phyloP scores from a whole-genome alignment of 2,888 invertebrate genomes.

The Nomada ferruginata region DNA sequence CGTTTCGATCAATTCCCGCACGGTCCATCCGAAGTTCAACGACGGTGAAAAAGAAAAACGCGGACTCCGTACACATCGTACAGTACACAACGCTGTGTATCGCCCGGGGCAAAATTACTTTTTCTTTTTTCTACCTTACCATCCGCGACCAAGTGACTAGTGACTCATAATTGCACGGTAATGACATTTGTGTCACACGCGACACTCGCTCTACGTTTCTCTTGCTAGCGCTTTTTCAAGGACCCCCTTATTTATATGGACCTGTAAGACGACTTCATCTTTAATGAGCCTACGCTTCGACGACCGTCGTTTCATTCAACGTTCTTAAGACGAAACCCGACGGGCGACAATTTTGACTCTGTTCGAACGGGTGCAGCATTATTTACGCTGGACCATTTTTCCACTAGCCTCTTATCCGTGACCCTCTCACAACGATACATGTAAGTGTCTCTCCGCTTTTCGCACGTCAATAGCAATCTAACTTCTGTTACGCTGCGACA shows the following conservation, averaged over 20 bases:
- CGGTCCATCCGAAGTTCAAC: neutral
- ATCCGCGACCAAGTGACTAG: slow-evolving; percentile 31
- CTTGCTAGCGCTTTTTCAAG: slow-evolving; percentile 61
- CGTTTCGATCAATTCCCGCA: neutral
- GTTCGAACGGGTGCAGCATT: slow-evolving; percentile 7
- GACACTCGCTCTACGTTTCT: slow-evolving; percentile 55
- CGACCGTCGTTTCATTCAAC: slow-evolving; percentile 22
- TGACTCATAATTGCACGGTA: slow-evolving; percentile 72
- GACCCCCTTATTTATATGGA: slow-evolving; percentile 51
- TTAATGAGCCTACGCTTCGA: slow-evolving; percentile 18
- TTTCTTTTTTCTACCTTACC: slow-evolving; percentile 44
- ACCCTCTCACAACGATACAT: slow-evolving; percentile 22
- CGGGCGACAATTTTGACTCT: neutral
- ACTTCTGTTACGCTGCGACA: slow-evolving; percentile 9
- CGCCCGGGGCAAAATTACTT: neutral
- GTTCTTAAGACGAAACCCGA: neutral
- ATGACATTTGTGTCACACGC: slow-evolving; percentile 71
- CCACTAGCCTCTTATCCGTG: slow-evolving; percentile 1
- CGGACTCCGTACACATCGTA: neutral
- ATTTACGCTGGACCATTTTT: slow-evolving; percentile 37
- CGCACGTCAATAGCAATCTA: slow-evolving; percentile 19
- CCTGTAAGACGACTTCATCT: slow-evolving; percentile 28
- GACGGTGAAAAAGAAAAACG: neutral
- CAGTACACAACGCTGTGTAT: neutral
- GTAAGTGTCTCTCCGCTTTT: slow-evolving; percentile 34